Percentiles rank a stretch among this genome's conserved stretches.
Conservation (phyloP, 1,140 invertebrate genomes). For the Drosophila neocordata region DNA sequence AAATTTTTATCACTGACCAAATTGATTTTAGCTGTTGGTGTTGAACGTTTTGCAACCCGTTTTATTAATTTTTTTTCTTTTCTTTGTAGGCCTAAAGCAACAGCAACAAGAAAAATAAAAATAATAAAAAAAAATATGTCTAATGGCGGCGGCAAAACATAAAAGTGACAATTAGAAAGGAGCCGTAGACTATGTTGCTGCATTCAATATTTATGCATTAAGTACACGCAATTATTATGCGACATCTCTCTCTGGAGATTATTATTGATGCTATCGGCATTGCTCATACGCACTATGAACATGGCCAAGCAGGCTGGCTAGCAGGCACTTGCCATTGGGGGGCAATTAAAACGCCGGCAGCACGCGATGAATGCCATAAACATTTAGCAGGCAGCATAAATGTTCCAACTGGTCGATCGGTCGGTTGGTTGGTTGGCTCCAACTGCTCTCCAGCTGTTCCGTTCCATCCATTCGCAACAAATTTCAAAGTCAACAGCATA, state of each 20-base stretch:
- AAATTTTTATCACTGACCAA: conserved; percentile 50
- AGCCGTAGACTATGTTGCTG: conserved; percentile 45
- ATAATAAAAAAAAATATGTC: conserved; percentile 13
- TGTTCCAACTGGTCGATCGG: conserved; percentile 21
- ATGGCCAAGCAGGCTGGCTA: conserved; percentile 46
- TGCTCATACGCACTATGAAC: conserved; percentile 75
- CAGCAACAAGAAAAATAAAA: neutral
- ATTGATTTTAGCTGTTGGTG: conserved; percentile 61
- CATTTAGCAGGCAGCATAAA: conserved; percentile 68
- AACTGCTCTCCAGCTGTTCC: conserved; percentile 30
- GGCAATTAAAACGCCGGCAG: conserved; percentile 77
- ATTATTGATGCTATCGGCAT: conserved; percentile 63
- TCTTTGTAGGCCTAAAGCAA: conserved; percentile 53
- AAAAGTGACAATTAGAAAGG: conserved; percentile 75
- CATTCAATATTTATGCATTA: conserved; percentile 78
- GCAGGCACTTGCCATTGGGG: conserved; percentile 38
- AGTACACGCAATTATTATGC: conserved; percentile 81
- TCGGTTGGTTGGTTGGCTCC: neutral
- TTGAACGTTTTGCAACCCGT: conserved; percentile 13
- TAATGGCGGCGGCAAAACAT: conserved; percentile 57
- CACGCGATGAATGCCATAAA: conserved; percentile 80
- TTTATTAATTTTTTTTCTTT: conserved; percentile 6
- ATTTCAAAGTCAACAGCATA: conserved; percentile 43
- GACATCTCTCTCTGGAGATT: conserved; percentile 77
- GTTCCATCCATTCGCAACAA: conserved; percentile 36